Base-by-base conservation (phyloP, 2,888 invertebrate species). In the Oegoconia quadripuncta region DNA sequence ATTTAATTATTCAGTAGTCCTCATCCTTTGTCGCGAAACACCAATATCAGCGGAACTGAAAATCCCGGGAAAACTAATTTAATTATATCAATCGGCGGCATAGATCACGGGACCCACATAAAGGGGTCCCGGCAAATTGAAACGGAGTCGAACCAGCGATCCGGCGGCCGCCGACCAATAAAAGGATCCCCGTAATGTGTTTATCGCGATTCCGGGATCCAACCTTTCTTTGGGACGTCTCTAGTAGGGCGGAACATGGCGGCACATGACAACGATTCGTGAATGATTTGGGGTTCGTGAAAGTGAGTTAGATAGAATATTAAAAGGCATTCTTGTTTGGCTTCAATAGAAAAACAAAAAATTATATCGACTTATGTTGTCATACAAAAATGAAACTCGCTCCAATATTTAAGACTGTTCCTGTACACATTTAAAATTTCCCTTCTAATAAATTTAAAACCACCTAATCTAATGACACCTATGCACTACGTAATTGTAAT, bases 61-160 rank as follows among this genome's bases (percentile, higher is more conserved):
- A 34, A 34, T 6, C 5, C 22, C 30, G 34, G 29, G 34, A 40
- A 27, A 41, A 41, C 35, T 40, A 37, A 41, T 41, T 37, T 37
- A 41, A 41, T 41, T 41, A 42, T 38, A 42, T 30, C 37, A 41
- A 41, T 37, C 41, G 34, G 23, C 12, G 34, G 8, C 20, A 30
- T 34, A 31, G 34, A 34, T 35, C 34, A 27, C 31, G 18, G 25
- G 25, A 36, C 42, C 39, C 36, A 39, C 39, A 43, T 39, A 43
- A 42, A 39, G 34, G 15, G 31, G 38, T 22, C 28, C 37, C 36
- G 22, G 29, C 39, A 39, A 43, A 43, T 43, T 43, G 46, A 46
- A 41, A 42, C 39, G 41, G 37, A 46, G 36, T 41, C 39, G 32
- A 34, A 39, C 36, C 39, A 37, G 25, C 29, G 38, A 29, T 18